Conservation (phyloP, 2,113 vertebrate genomes). For the Lichenostomus cassidix region DNA sequence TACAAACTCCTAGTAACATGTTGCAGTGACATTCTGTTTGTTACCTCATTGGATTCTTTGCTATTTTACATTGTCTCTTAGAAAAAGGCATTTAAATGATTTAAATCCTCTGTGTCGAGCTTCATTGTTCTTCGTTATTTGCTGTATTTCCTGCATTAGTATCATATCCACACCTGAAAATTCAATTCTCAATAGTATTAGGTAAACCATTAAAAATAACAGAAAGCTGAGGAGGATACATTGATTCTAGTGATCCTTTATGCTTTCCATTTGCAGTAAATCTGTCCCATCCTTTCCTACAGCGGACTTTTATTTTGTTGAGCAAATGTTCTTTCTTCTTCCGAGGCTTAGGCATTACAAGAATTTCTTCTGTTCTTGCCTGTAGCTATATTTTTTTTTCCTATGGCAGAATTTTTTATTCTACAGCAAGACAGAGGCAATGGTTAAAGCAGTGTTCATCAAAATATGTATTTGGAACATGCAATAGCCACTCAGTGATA, state of each 20-base stretch:
- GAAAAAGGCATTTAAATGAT: constrained; percentile 56
- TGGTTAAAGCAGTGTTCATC: background rate
- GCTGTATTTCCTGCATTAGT: constrained; percentile 29
- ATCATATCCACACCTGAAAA: constrained; percentile 49
- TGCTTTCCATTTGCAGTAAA: constrained; percentile 57
- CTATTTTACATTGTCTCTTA: constrained; percentile 35
- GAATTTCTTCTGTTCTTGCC: constrained; percentile 15
- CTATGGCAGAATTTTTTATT: background rate
- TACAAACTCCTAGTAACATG: constrained; percentile 9
- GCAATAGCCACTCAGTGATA: background rate
- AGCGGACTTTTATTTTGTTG: constrained; percentile 31
- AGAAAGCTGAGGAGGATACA: constrained; percentile 31
- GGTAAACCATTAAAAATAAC: constrained; percentile 42
- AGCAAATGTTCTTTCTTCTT: constrained; percentile 29
- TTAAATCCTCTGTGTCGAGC: constrained; percentile 9
- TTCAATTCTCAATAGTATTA: constrained; percentile 15
- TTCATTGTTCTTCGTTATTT: constrained; percentile 22
- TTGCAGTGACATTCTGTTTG: constrained; percentile 27
- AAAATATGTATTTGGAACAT: background rate
- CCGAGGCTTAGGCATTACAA: background rate
- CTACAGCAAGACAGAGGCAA: background rate
- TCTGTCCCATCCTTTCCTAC: constrained; percentile 1
- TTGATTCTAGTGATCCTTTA: constrained; percentile 44
- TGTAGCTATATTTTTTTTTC: background rate
- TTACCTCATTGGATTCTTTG: constrained; percentile 34